Evolutionary conservation across 2,888 invertebrate species (phyloP).

Genomic region (Phortica okadai): DNA sequence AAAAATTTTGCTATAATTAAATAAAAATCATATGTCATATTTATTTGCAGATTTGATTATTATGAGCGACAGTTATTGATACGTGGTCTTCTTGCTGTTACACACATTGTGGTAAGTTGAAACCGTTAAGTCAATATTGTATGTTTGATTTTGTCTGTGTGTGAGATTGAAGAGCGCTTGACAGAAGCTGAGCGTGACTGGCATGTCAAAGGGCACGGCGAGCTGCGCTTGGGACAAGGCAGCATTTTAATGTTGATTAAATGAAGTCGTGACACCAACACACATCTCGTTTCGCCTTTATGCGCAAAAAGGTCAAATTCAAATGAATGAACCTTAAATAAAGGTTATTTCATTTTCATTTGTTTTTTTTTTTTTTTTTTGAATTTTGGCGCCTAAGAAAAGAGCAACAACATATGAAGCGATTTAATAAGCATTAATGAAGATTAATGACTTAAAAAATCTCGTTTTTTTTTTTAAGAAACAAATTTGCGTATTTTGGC

Average conservation of each 20-base stretch:
- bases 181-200: background rate
- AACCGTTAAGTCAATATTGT: background rate
- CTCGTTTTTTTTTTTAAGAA: background rate
- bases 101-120: constrained; percentile 6
- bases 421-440: constrained; percentile 19
- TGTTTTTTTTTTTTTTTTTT: background rate
- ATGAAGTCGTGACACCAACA: background rate
- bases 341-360: constrained; percentile 8
- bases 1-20: background rate
- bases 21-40: background rate
- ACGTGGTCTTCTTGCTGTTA: background rate
- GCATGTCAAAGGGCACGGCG: background rate
- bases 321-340: constrained; percentile 26
- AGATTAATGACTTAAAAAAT: constrained; percentile 24
- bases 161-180: background rate
- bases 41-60: constrained; percentile 3
- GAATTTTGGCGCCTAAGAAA: background rate
- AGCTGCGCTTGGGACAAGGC: background rate
- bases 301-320: background rate
- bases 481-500: background rate
- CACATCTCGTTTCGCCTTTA: background rate
- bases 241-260: background rate
- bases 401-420: background rate
- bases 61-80: background rate
- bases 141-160: background rate